Percentiles rank a stretch among this genome's conserved stretches.
These are phyloP conservation scores for Etheostoma cragini DNA, from an alignment of 2,113 vertebrate genomes.

Conservation along the genomic window DNA sequence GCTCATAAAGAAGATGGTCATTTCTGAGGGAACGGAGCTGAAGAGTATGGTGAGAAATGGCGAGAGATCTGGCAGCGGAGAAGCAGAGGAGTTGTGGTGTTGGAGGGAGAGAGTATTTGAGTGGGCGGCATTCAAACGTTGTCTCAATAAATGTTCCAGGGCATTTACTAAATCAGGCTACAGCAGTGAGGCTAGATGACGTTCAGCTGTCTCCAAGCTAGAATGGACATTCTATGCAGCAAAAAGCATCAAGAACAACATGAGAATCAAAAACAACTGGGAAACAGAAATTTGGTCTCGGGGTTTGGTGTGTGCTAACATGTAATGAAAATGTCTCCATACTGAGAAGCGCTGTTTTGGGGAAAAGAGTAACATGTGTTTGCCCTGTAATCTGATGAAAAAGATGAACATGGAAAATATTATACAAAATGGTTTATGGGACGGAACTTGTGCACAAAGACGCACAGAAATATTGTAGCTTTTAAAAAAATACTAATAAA, in stretches of 20 bases:
- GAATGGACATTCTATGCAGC: slow-evolving; percentile 61
- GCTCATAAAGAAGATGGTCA: slow-evolving; percentile 43
- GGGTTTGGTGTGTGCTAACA: neutral
- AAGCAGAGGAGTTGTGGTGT: slow-evolving; percentile 74
- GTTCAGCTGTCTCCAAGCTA: slow-evolving; percentile 64
- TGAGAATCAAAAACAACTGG: neutral
- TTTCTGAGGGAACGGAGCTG: slow-evolving; percentile 49
- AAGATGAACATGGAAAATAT: neutral
- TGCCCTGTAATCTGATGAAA: neutral
- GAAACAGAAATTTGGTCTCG: slow-evolving; percentile 19
- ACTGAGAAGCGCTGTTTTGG: neutral
- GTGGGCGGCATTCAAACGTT: slow-evolving; percentile 85
- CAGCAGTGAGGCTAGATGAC: slow-evolving; percentile 70
- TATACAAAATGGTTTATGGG: neutral
- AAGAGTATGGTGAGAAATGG: slow-evolving; percentile 71
- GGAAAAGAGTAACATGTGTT: neutral
- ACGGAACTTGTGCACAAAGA: neutral
- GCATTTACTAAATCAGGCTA: slow-evolving; percentile 80
- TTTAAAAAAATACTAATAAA: neutral
- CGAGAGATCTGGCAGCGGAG: slow-evolving; percentile 72
- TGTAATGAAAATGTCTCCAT: neutral
- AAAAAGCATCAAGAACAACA: slow-evolving; percentile 28
- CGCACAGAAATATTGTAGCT: neutral
- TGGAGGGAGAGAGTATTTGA: slow-evolving; percentile 82
- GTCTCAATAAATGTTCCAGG: slow-evolving; percentile 82